Conservation (phyloP, 1,140 invertebrate genomes). For the Streblospio benedicti region DNA sequence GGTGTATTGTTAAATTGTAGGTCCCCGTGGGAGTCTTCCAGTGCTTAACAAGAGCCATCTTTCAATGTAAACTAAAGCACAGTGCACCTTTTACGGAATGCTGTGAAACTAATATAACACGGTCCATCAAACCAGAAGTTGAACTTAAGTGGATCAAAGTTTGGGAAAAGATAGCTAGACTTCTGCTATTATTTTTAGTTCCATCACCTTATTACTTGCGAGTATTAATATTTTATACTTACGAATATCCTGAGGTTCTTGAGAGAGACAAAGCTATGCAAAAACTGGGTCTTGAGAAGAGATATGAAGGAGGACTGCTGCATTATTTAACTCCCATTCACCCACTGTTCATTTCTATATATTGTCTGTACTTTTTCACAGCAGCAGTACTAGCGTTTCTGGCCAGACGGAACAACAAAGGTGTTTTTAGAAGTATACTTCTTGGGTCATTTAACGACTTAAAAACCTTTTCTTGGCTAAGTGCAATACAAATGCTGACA, state of each 20-base stretch:
- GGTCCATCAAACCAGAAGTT: not conserved
- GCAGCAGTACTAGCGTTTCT: slow-evolving; percentile 30
- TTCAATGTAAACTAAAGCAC: slow-evolving; percentile 12
- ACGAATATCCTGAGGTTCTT: slow-evolving; percentile 32
- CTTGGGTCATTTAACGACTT: slow-evolving; percentile 32
- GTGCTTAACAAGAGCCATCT: slow-evolving; percentile 6
- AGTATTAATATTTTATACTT: slow-evolving; percentile 36
- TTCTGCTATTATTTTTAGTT: slow-evolving; percentile 29
- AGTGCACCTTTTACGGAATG: slow-evolving; percentile 12
- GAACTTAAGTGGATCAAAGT: not conserved
- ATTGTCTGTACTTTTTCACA: slow-evolving; percentile 33
- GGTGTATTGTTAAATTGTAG: no score
- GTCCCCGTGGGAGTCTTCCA: slow-evolving; percentile 14
- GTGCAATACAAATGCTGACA: slow-evolving; percentile 24
- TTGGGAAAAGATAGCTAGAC: slow-evolving; percentile 22
- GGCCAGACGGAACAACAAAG: not conserved
- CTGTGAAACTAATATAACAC: slow-evolving; percentile 13
- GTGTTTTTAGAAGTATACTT: slow-evolving; percentile 1
- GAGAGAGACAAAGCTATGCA: slow-evolving; percentile 19
- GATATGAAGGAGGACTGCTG: slow-evolving; percentile 32
- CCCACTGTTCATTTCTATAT: slow-evolving; percentile 34
- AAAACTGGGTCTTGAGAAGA: slow-evolving; percentile 21
- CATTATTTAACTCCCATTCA: slow-evolving; percentile 39
- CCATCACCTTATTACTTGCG: slow-evolving; percentile 38
- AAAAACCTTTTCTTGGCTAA: slow-evolving; percentile 29